Evolutionary conservation across 2,113 vertebrate genomes (phyloP).

Genomic region (Apaloderma vittatum): DNA sequence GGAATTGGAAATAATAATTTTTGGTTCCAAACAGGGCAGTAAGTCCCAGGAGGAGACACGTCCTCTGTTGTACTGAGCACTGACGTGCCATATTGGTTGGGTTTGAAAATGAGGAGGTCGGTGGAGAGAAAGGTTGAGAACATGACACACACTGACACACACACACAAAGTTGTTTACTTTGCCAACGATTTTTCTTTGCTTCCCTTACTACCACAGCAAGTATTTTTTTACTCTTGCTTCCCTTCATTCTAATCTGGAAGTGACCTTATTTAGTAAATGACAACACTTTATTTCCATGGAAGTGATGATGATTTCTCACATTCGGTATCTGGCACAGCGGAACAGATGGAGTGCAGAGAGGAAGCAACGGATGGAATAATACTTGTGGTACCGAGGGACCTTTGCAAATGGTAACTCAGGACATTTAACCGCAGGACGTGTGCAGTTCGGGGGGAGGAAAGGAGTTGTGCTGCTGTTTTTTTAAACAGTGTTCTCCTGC

Average conservation of each 20-base stretch:
- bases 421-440: neutral
- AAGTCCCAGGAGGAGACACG: neutral
- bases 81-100: neutral
- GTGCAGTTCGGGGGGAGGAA: neutral
- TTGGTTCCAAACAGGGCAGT: neutral
- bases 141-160: neutral
- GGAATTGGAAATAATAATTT: neutral
- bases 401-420: neutral
- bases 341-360: constrained; percentile 25
- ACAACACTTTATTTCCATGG: neutral
- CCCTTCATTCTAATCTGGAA: neutral
- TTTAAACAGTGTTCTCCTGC: neutral
- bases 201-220: neutral
- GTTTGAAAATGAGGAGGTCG: neutral
- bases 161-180: neutral
- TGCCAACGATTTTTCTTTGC: neutral
- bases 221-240: neutral
- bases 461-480: neutral
- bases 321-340: neutral
- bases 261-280: neutral
- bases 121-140: neutral
- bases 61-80: neutral
- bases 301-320: neutral
- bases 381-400: neutral
- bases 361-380: neutral